phyloP scores from a whole-genome alignment of 64 coral and sea anemone genomes.

The Anthopleura sola region DNA sequence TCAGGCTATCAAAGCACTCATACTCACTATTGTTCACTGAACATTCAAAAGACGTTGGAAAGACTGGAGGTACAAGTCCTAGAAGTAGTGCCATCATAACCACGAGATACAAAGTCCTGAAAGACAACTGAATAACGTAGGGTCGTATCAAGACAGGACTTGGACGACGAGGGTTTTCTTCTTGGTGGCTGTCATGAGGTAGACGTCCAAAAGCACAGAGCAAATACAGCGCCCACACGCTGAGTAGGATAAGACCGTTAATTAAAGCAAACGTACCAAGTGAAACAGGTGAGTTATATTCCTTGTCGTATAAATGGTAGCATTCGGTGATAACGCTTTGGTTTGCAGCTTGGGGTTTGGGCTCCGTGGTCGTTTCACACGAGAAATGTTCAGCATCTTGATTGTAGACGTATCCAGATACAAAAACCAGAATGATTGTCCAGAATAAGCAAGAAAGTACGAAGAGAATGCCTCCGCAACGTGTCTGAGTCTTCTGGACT shows the following conservation, averaged over 20 bases:
- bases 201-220: slow-evolving; percentile 27
- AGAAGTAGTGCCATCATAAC: slow-evolving; percentile 16
- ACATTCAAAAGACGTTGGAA: slow-evolving; percentile 11
- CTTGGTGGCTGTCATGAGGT: slow-evolving; percentile 16
- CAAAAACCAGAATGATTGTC: background rate
- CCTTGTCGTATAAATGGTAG: background rate
- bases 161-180: slow-evolving; percentile 21
- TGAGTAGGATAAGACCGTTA: slow-evolving; percentile 2
- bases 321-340: background rate
- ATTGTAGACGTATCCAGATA: background rate
- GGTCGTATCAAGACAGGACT: background rate
- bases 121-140: slow-evolving; percentile 1
- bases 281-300: background rate
- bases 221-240: slow-evolving; percentile 14
- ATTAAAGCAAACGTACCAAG: slow-evolving; percentile 23
- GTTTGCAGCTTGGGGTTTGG: background rate
- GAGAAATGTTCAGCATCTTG: background rate
- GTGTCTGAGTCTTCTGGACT: slow-evolving; percentile 26
- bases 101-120: slow-evolving; percentile 23
- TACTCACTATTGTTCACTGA: background rate
- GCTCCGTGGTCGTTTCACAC: background rate
- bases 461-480: slow-evolving; percentile 17
- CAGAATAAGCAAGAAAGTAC: slow-evolving; percentile 6
- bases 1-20: background rate
- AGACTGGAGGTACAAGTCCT: background rate